Percentiles rank a stretch among this genome's conserved stretches.
These are phyloP conservation scores for Sceliomorpha sp. DNA, from an alignment of 2,888 invertebrate genomes.

Conservation along the genomic window DNA sequence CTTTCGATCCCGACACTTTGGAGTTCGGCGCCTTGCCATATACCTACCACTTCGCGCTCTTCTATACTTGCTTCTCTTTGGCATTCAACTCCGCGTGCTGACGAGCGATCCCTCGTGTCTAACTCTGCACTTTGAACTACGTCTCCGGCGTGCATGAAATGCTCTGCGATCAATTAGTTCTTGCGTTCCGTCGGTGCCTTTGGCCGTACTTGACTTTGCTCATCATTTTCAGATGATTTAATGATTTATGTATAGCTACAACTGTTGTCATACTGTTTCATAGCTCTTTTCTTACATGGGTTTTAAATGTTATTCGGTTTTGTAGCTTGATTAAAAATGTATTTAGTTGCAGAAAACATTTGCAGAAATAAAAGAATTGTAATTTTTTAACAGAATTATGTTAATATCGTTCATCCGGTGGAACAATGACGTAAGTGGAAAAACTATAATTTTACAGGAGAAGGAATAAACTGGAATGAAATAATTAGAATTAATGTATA, in stretches of 20 bases:
- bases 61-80: slow-evolving; percentile 45
- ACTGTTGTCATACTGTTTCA: too few relatives aligned
- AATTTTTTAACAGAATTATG: too few relatives aligned
- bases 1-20: slow-evolving; percentile 61
- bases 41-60: slow-evolving; percentile 49
- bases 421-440: too few relatives aligned
- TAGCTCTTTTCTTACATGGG: too few relatives aligned
- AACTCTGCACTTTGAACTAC: slow-evolving; percentile 39
- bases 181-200: slow-evolving; percentile 29
- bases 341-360: too few relatives aligned
- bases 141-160: slow-evolving; percentile 40
- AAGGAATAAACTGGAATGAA: too few relatives aligned
- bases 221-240: slow-evolving; percentile 12
- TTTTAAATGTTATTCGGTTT: too few relatives aligned
- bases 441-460: too few relatives aligned
- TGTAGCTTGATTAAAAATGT: too few relatives aligned
- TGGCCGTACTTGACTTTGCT: slow-evolving; percentile 12
- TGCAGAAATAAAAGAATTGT: too few relatives aligned
- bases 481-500: too few relatives aligned
- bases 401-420: too few relatives aligned
- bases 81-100: slow-evolving; percentile 49
- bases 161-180: slow-evolving; percentile 40
- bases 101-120: slow-evolving; percentile 44
- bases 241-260: slow-evolving; percentile 13
- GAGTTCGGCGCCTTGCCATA: slow-evolving; percentile 43